Percentiles rank a stretch among this genome's conserved stretches.
These are phyloP conservation scores for Melieria picta DNA, from an alignment of 2,888 invertebrate genomes.

Conservation along the genomic window DNA sequence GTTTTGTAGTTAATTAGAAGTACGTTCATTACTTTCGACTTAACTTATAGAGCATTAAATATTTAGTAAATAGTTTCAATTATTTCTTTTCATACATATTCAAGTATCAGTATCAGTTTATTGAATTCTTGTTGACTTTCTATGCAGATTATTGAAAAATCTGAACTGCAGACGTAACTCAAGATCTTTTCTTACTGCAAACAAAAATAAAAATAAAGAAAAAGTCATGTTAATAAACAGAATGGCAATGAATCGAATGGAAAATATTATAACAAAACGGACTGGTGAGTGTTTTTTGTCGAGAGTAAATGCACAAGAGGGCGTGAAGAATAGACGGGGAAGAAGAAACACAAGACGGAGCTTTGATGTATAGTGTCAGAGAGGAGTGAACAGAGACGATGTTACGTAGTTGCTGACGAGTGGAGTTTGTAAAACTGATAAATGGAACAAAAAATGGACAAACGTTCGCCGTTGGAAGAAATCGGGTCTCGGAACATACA, in stretches of 20 bases:
- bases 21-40: constrained; percentile 1
- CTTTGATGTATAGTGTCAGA: constrained; percentile 1
- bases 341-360: constrained; percentile 27
- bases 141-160: constrained; percentile 93
- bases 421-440: no score
- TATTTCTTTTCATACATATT: constrained; percentile 39
- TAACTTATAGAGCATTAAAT: constrained; percentile 31
- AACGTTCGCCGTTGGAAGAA: no score
- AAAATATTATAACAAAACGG: background rate
- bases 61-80: constrained; percentile 34
- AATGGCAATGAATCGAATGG: background rate
- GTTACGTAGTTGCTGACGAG: no score
- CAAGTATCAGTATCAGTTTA: constrained; percentile 65
- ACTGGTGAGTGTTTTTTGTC: background rate
- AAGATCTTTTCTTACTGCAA: constrained; percentile 93
- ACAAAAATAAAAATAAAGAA: constrained; percentile 43
- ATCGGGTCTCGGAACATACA: no score
- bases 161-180: constrained; percentile 94
- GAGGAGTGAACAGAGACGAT: constrained; percentile 11
- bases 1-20: no score
- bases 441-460: no score
- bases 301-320: constrained; percentile 35
- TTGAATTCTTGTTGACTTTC: constrained; percentile 89
- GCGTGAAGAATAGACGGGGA: constrained; percentile 43
- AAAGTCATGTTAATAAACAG: constrained; percentile 4